Conservation (phyloP, 1,140 invertebrate species). For the Diprion similis region DNA sequence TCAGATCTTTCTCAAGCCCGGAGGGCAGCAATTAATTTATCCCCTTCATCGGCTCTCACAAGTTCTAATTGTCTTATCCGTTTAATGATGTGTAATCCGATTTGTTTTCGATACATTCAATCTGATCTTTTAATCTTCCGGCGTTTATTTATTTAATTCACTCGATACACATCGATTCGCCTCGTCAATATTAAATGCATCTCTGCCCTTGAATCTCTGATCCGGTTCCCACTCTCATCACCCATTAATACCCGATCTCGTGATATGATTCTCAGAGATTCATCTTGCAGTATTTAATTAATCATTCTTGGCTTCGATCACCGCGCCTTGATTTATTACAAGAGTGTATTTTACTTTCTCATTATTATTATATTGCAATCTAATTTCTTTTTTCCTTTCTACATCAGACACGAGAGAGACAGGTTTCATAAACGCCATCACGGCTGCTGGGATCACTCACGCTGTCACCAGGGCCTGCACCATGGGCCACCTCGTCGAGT, state of each 20-base stretch:
- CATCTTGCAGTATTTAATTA: slow-evolving; percentile 3
- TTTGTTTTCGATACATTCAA: slow-evolving; percentile 18
- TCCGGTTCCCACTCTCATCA: slow-evolving; percentile 4
- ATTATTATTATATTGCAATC: too few species aligned
- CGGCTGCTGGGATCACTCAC: slow-evolving; percentile 88
- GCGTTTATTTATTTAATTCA: slow-evolving; percentile 4
- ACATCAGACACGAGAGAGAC: slow-evolving; percentile 88
- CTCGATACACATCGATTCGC: not conserved
- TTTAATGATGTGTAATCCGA: slow-evolving; percentile 22
- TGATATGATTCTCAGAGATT: not conserved
- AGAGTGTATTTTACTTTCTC: too few species aligned
- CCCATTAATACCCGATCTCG: not conserved
- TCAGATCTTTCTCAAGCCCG: not conserved
- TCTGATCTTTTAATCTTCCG: slow-evolving; percentile 4
- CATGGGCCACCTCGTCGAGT: slow-evolving; percentile 83
- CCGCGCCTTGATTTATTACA: not conserved
- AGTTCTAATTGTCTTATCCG: slow-evolving; percentile 19
- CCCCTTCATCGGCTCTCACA: not conserved
- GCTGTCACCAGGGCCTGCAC: slow-evolving; percentile 90
- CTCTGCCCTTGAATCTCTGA: not conserved
- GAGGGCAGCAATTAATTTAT: slow-evolving; percentile 13
- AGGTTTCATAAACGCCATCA: slow-evolving; percentile 93
- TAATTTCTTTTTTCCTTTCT: not conserved
- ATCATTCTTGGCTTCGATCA: not conserved
- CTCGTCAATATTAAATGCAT: not conserved